These are phyloP conservation scores for Cinclus mexicanus DNA, from an alignment of 2,113 vertebrate genomes.

Conservation along the genomic window DNA sequence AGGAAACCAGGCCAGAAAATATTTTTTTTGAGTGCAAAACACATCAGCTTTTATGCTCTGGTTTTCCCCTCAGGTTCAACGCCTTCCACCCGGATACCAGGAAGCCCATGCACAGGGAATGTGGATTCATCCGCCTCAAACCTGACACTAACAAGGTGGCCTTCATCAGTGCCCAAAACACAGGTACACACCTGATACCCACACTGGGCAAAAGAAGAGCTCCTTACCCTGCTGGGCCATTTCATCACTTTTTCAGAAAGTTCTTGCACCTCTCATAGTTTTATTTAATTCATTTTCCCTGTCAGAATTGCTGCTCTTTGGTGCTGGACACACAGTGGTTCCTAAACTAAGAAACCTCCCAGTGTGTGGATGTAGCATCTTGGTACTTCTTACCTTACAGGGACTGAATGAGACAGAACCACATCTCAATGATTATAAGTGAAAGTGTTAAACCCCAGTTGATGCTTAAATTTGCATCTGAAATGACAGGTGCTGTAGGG, in stretches of 20 bases:
- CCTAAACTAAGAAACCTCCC: background rate
- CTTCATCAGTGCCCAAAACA: conserved; percentile 94
- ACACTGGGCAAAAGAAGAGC: background rate
- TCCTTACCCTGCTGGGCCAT: background rate
- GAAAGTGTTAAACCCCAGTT: background rate
- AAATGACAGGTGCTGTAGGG: background rate
- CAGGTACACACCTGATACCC: conserved; percentile 73
- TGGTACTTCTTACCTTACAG: background rate
- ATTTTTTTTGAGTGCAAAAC: background rate
- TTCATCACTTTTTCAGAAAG: background rate
- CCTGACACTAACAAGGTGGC: conserved; percentile 91
- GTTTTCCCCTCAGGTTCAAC: conserved; percentile 82
- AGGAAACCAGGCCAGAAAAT: background rate
- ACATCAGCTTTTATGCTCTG: background rate
- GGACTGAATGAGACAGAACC: background rate
- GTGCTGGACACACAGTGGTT: fast-evolving
- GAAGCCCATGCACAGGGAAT: conserved; percentile 92
- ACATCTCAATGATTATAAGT: background rate
- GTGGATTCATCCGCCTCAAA: conserved; percentile 91
- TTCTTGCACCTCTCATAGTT: background rate
- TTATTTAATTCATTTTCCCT: background rate
- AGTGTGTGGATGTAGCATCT: background rate
- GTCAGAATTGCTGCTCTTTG: background rate
- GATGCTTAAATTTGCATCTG: background rate
- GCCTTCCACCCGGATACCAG: conserved; percentile 87